phyloP scores from a whole-genome alignment of 1,140 invertebrate genomes.

The Aphis gossypii region DNA sequence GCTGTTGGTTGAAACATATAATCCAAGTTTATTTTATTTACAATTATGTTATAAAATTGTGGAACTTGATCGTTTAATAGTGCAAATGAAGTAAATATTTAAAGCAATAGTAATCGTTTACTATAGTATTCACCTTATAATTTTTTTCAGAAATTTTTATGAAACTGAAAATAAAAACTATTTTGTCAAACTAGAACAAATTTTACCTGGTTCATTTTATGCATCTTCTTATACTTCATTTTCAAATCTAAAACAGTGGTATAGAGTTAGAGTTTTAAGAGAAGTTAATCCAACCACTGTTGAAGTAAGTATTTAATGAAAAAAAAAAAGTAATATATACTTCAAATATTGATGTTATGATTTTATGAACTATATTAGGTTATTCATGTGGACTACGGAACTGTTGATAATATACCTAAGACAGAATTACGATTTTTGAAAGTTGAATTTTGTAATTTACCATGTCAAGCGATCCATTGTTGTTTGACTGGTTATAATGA shows the following conservation, averaged over 20 bases:
- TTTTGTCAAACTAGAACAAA: neutral
- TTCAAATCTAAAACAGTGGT: neutral
- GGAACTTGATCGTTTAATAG: neutral
- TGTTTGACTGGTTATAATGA: conserved; percentile 39
- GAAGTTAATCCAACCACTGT: conserved; percentile 17
- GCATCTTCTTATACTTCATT: neutral
- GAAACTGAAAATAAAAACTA: neutral
- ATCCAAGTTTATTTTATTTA: conserved; percentile 49
- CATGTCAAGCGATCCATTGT: conserved; percentile 42
- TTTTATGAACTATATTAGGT: conserved; percentile 6
- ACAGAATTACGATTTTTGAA: conserved; percentile 16
- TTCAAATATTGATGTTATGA: neutral
- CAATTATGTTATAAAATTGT: neutral
- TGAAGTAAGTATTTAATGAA: neutral
- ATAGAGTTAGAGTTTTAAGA: conserved; percentile 31
- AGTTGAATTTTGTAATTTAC: neutral
- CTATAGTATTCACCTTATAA: neutral
- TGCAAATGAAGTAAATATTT: conserved; percentile 30
- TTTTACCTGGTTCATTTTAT: neutral
- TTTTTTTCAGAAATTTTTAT: neutral
- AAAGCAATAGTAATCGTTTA: neutral
- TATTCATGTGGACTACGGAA: conserved; percentile 37
- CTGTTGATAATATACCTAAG: neutral
- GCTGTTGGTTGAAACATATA: conserved; percentile 3
- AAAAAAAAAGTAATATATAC: neutral